Conservation (phyloP, 2,797 vertebrate genomes). For the Mallotus villosus region DNA sequence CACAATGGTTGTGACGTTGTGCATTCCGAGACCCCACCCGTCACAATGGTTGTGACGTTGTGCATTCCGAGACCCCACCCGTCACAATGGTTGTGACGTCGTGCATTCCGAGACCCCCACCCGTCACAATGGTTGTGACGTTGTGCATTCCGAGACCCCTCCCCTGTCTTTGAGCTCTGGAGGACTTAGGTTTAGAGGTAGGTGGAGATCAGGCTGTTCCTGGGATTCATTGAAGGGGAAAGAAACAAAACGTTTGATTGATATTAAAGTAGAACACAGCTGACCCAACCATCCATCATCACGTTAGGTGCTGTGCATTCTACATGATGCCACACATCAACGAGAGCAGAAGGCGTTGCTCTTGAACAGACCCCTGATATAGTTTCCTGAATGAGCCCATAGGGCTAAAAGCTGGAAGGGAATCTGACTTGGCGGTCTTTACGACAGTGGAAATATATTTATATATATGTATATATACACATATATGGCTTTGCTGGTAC, state of each 20-base stretch:
- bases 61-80: no score
- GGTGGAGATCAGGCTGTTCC: neutral
- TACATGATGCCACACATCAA: neutral
- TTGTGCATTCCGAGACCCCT: neutral
- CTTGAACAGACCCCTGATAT: neutral
- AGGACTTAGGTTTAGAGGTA: neutral
- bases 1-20: neutral
- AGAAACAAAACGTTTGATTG: neutral
- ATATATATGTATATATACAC: neutral
- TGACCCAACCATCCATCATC: neutral
- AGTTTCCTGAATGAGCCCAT: neutral
- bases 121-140: no score
- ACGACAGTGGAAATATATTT: neutral
- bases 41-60: neutral
- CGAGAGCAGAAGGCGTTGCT: neutral
- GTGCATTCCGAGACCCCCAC: no score
- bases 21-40: neutral
- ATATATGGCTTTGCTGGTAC: neutral
- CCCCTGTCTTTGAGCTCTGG: neutral
- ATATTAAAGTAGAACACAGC: neutral
- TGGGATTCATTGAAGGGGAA: no score
- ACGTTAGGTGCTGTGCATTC: neutral
- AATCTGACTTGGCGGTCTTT: neutral
- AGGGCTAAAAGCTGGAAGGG: constrained; percentile 1
- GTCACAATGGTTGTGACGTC: no score